Evolutionary conservation across 2,797 vertebrate genomes (phyloP), one percentile per base, ranked within the genome.

Genomic region (Pangasius macronema): DNA sequence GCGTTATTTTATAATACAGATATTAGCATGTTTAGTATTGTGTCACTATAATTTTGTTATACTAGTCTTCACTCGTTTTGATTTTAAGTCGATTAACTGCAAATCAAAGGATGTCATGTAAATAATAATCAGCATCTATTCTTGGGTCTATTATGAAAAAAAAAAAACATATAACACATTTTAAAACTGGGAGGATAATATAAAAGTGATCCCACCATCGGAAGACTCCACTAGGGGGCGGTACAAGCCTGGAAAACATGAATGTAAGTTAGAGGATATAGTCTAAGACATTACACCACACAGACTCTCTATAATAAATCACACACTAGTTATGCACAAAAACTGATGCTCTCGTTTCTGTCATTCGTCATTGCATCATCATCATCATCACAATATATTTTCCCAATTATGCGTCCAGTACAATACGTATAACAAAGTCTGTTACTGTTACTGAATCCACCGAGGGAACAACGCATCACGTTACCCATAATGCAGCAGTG

Each of bases 401-500:
- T 24, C 6, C 3, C 39, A 3, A 16, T 49, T 5, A 10, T 30
- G 14, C 33, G 4, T 79, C 6, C 76, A 33, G 73, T 30, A 77
- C 2, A 49, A 13, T 16, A 11, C 4, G 7, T 24, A n/a, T n/a
- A 27, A 11, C 72, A 72, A 42, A 72, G 10, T 46, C 20, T 9
- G 13, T 18, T 76, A 7, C 8, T 51, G 27, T 76, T 16, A 30
- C 73, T n/a, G 27, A 51, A 30, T 51, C 73, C 42, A 51, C 92
- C 89, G 92, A 92, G 90, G 88, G 70, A 18, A 89, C 88, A 91
- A 86, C 89, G 83, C 16, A 30, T 8, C n/a, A 53, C 1, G 14
- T 67, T 82, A 51, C 89, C 91, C 82, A 88, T 91, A 92, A 92
- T 92, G 77, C 88, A 68, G 89, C 84, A 20, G 49, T 1, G 49